Base-by-base conservation (phyloP, 1,140 invertebrate genomes). In the Carposina sasakii region DNA sequence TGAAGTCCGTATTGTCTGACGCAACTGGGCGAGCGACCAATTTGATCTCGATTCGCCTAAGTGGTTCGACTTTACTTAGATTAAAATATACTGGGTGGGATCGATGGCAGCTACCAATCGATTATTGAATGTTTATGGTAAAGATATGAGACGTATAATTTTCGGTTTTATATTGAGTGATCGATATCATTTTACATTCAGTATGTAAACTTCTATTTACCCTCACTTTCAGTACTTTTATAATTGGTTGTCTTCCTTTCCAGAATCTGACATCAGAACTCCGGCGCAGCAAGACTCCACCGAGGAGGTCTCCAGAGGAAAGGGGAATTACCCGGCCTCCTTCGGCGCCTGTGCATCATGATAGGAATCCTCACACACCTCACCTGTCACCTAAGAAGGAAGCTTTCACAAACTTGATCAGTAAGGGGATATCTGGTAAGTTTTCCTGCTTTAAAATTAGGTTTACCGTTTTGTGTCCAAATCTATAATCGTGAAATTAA, bases 301-400 rank as follows among this genome's bases (percentile, higher is more conserved):
- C 76, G 9, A 58, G 74, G 0, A 60, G 75, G 82, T 78, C 76
- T 8, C 74, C 76, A 0, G 76, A 79, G 40, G 68, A 88, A 72
- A 69, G 83, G 40, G 71, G 89, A 85, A 75, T 88, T 74, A 88
- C 75, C 46, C 79, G 73, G 59, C 88, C 76, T 64, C 86, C 74
- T 57, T 76, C 75, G 13, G 76, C 72, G 51, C 79, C 79, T 4
- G 78, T 70, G 46, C 79, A 74, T 53, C 81, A 72, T 36, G 69
- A 75, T 30, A 76, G 85, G 30, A 72, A 79, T 36, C 71, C 82
- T 12, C 85, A 76, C 54, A 81, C 81, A 4, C 84, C 81, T 22
- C 86, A 86, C 57, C 71, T 84, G 10, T 89, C 87, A 26, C 88
- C 88, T 2, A 90, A 89, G 69, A 88, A 89, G 63, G 89, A 90